Base-by-base conservation (phyloP, 2,797 vertebrate genomes). In the Sebastolobus alascanus region DNA sequence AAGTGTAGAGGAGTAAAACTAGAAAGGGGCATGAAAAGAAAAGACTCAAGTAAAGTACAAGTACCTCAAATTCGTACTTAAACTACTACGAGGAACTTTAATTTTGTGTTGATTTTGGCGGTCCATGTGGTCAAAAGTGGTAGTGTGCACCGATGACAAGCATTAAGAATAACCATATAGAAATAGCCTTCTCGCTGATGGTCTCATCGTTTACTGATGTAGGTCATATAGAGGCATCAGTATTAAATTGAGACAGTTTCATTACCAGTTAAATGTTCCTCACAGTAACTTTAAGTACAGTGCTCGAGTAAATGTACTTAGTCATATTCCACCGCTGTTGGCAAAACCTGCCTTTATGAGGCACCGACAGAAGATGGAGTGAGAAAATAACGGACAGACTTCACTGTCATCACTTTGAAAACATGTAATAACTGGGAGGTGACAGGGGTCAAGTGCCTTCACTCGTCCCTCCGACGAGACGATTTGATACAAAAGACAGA, bases 391-490 rank as follows among this genome's bases (percentile, higher is more conserved):
- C 76, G 59, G 73, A 81, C 27, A 25, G 73, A 66, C 77, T 70
- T 74, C 46, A 78, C 52, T 56, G 68, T 58, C 73, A 60, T 88
- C 80, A 8, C 79, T 90, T 87, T 84, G 52, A 81, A 83, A 93
- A 90, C 79, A 75, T 87, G 80, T 93, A 93, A 88, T 93, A 93
- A 88, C 91, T 77, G 55, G 13, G 66, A 75, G 90, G 92, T 86
- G 89, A 90, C 74, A 6, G 73, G 77, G 92, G 93, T 93, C 92
- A 92, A 95, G 89, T 89, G 90, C 74, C 77, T 84, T 84, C 86
- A 85, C 67, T 88, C 68, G 46, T 66, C 84, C 84, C 68, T 77
- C 84, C 74, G 73, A 84, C 31, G 63, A 92, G 89, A 92, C 84
- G 69, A 89, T 90, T 85, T 86, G 84, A 94, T 86, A 83, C 46